These are phyloP conservation scores for Cryptus armator DNA, from an alignment of 2,888 invertebrate species.

Conservation along the genomic window DNA sequence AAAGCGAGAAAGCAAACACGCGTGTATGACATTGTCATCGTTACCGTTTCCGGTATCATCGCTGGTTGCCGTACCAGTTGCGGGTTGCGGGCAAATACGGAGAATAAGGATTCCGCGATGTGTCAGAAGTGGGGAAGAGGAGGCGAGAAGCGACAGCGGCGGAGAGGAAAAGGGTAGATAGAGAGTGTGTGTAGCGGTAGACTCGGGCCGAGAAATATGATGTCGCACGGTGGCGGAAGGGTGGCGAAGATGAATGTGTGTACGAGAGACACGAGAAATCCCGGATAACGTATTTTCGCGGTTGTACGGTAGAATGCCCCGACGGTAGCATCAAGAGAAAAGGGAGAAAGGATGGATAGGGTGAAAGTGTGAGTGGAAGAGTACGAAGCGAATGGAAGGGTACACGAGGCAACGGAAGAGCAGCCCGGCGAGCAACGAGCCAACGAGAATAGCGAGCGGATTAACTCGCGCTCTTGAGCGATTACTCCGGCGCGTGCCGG, in stretches of 20 bases:
- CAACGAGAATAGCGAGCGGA: constrained; percentile 65
- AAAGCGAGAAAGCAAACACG: constrained; percentile 44
- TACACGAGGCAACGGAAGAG: constrained; percentile 1
- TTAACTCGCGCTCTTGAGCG: constrained; percentile 77
- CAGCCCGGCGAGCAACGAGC: constrained; percentile 8
- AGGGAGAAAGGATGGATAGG: constrained; percentile 8
- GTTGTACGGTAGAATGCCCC: constrained; percentile 65
- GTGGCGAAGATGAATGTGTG: constrained; percentile 68
- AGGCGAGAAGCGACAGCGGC: constrained; percentile 23
- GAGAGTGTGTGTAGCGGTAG: constrained; percentile 36
- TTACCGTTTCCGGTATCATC: constrained; percentile 26
- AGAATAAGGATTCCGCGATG: constrained; percentile 25
- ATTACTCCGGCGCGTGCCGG: constrained; percentile 77
- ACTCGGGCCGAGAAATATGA: constrained; percentile 68
- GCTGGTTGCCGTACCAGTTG: constrained; percentile 17
- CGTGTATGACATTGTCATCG: constrained; percentile 16
- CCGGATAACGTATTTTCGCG: constrained; percentile 73
- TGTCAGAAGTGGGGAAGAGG: constrained; percentile 24
- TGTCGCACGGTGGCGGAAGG: constrained; percentile 64
- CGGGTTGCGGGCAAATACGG: constrained; percentile 15
- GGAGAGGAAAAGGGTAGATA: constrained; percentile 12
- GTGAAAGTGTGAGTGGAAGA: constrained; percentile 43
- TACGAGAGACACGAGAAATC: constrained; percentile 75
- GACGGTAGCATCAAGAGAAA: constrained; percentile 40
- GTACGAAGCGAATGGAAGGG: constrained; percentile 10